Evolutionary conservation across 2,888 invertebrate species (phyloP).

Genomic region (Perizoma flavofasciatum): DNA sequence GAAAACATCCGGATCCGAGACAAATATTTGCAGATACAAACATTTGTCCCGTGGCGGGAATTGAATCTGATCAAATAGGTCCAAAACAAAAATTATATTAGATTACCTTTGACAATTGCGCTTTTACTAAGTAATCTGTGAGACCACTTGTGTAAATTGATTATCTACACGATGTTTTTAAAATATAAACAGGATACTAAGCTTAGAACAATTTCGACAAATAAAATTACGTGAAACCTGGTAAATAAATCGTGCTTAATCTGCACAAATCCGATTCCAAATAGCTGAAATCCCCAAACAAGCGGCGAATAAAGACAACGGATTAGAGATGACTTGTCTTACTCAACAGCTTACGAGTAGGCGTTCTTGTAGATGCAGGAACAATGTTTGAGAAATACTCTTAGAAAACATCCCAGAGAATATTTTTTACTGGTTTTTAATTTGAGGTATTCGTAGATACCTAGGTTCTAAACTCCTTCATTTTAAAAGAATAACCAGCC

Average conservation of each 20-base stretch:
- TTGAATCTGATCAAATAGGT: no score
- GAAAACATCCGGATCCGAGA: no score
- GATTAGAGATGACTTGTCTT: constrained; percentile 69
- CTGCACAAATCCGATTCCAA: constrained; percentile 62
- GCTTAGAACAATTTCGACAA: constrained; percentile 20
- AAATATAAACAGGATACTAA: constrained; percentile 15
- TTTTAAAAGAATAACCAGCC: no score
- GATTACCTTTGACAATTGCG: no score
- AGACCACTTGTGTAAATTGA: background rate
- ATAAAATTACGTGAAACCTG: constrained; percentile 35
- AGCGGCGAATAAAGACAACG: constrained; percentile 57
- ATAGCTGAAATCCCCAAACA: constrained; percentile 54
- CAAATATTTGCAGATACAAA: no score
- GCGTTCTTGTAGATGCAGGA: constrained; percentile 19
- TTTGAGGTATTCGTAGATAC: no score
- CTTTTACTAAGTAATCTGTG: no score
- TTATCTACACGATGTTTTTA: background rate
- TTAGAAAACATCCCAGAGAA: no score
- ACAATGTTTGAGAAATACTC: constrained; percentile 3
- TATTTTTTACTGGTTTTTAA: no score
- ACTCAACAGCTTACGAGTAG: constrained; percentile 62
- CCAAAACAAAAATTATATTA: no score
- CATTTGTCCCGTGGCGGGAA: no score
- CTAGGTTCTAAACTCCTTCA: no score
- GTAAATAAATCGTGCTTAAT: constrained; percentile 58